Conservation (phyloP, 2,888 invertebrate species). For the Criorhina ranunculi region DNA sequence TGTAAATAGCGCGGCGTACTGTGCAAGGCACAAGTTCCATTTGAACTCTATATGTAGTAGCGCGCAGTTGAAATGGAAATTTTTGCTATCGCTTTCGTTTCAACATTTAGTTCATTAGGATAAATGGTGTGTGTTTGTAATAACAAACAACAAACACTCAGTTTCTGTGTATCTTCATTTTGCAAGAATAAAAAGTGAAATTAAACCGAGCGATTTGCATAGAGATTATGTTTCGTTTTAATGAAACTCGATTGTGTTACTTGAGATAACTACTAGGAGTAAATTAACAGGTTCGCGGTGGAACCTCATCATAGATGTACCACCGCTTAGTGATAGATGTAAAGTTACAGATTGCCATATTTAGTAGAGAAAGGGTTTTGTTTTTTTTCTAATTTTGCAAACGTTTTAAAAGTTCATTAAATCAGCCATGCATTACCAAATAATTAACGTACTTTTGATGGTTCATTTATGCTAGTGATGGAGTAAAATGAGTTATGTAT, state of each 20-base stretch:
- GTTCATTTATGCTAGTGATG: too few species aligned
- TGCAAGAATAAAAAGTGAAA: conserved; percentile 51
- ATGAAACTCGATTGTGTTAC: conserved; percentile 12
- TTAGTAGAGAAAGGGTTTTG: conserved; percentile 27
- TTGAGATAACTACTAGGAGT: not conserved
- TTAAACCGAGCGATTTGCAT: conserved; percentile 39
- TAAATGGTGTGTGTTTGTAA: conserved; percentile 38
- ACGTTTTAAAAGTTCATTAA: not conserved
- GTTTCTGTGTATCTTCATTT: conserved; percentile 16
- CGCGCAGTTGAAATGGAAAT: conserved; percentile 51
- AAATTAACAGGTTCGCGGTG: conserved; percentile 17
- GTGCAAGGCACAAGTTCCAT: conserved; percentile 45
- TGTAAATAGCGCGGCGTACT: conserved; percentile 25
- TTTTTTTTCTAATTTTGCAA: too few species aligned
- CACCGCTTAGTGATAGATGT: not conserved
- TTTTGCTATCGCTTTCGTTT: conserved; percentile 62
- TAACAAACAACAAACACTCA: conserved; percentile 9
- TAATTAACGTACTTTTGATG: too few species aligned
- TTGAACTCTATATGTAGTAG: conserved; percentile 51
- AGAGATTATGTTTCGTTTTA: conserved; percentile 46
- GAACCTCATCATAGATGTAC: conserved; percentile 1
- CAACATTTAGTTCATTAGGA: conserved; percentile 38
- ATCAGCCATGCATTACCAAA: not conserved
- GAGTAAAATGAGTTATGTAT: too few species aligned
- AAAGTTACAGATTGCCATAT: conserved; percentile 19